Base-by-base conservation (phyloP, 2,113 vertebrate genomes). In the Otus sunia region DNA sequence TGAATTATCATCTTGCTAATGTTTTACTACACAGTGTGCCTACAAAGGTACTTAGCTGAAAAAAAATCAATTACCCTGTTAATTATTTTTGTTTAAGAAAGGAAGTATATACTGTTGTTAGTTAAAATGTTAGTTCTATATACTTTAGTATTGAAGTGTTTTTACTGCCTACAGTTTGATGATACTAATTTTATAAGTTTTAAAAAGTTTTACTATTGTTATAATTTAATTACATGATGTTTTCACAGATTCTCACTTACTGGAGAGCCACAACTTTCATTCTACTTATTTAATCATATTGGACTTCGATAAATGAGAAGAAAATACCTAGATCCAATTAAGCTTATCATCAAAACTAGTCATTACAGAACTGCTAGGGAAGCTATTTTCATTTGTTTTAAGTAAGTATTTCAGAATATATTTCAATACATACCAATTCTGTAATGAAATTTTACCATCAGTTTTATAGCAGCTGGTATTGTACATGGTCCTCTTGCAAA, bases 51-150 rank as follows among this genome's bases (percentile, higher is more conserved):
- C 64, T 41, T 81, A 75, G 55, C 88, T 92, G 79, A 93, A 89
- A 66, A 85, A 49, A 37, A 74, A 32, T 63, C 63, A 92, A 78
- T 83, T 87, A 88, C 60, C 23, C 12, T 75, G 25, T 91, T 74
- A 88, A 85, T 90, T 93, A 71, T 83, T 95, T 92, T 39, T 91
- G 32, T 45, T 55, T 26, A 27, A 87, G 87, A 93, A 92, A 75
- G 78, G 26, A 89, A 67, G 29, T 60, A 27, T 73, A 78, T 71
- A 36, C 37, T 72, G 55, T 76, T 63, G 50, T 87, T 83, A 68
- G 71, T 92, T 86, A 84, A 86, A 86, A 66, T 16, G 59, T 29
- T 69, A 36, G 39, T 55, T 90, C 43, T n/a, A 39, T 34, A 9
- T 64, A 13, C 56, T 78, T 88, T 41, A 89, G 69, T 72, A 72